These are phyloP conservation scores for Blastobasis lacticolella DNA, from an alignment of 2,888 invertebrate genomes.

Conservation along the genomic window DNA sequence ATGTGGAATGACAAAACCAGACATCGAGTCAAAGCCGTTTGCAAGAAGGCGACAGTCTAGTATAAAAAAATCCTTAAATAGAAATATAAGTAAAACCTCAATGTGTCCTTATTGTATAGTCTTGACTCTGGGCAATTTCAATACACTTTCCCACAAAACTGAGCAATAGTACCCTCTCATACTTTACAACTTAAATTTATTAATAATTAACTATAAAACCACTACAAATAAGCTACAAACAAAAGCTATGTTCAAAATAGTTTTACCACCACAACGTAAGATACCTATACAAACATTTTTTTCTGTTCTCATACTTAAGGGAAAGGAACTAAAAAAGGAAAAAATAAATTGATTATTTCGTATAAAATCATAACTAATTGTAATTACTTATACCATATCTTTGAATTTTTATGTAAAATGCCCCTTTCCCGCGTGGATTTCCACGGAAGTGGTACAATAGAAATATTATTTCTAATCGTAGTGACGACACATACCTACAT, in stretches of 20 bases:
- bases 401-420: background rate
- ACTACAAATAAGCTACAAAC: slow-evolving; percentile 46
- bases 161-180: slow-evolving; percentile 45
- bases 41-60: too few species aligned
- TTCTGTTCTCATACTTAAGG: slow-evolving; percentile 15
- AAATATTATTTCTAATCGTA: too few species aligned
- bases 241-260: slow-evolving; percentile 31
- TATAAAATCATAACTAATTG: background rate
- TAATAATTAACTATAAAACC: slow-evolving; percentile 43
- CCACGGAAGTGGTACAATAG: too few species aligned
- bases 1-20: too few species aligned
- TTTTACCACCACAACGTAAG: slow-evolving; percentile 37
- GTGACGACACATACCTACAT: too few species aligned
- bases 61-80: too few species aligned
- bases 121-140: slow-evolving; percentile 23
- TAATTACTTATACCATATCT: background rate
- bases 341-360: slow-evolving; percentile 1
- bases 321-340: background rate
- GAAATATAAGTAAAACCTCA: too few species aligned
- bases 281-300: slow-evolving; percentile 14
- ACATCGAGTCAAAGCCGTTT: too few species aligned
- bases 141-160: slow-evolving; percentile 27
- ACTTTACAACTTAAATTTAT: slow-evolving; percentile 56
- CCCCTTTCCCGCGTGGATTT: too few species aligned
- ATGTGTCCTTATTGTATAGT: too few species aligned